phyloP scores from a whole-genome alignment of 2,113 vertebrate species.

The Neotoma lepida region DNA sequence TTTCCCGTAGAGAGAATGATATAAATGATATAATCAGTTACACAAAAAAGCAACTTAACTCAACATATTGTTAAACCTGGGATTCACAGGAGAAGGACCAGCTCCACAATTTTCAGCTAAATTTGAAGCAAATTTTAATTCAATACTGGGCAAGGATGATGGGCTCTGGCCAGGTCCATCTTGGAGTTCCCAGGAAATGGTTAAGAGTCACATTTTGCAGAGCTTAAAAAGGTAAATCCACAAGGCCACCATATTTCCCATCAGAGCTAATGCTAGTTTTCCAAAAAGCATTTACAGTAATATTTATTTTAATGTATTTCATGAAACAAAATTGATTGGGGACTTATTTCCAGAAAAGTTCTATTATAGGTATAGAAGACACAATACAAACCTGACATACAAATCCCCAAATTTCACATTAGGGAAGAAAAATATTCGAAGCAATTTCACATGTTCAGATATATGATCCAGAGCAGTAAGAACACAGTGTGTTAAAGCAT shows the following conservation, averaged over 20 bases:
- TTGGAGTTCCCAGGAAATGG: not conserved
- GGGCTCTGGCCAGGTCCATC: not conserved
- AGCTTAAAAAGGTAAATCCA: not conserved
- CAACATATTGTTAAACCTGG: not conserved
- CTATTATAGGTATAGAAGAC: not conserved
- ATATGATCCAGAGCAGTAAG: not conserved
- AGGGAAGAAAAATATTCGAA: not conserved
- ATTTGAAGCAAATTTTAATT: not conserved
- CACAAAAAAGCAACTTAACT: too few relatives aligned
- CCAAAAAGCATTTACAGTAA: not conserved
- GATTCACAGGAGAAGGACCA: not conserved
- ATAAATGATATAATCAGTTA: not conserved
- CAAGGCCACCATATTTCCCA: not conserved
- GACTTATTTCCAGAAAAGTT: not conserved
- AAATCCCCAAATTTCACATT: slow-evolving; percentile 14
- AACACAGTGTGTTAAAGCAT: not conserved
- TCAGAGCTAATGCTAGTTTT: not conserved
- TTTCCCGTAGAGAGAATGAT: not conserved
- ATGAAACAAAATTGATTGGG: slow-evolving; percentile 1
- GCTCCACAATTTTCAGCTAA: not conserved
- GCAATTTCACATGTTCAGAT: not conserved
- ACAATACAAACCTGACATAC: not conserved
- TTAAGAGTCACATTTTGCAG: not conserved
- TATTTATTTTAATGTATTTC: not conserved
- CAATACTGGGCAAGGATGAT: not conserved